phyloP scores from a whole-genome alignment of 2,888 invertebrate genomes.

The Linnaemya tessellans region DNA sequence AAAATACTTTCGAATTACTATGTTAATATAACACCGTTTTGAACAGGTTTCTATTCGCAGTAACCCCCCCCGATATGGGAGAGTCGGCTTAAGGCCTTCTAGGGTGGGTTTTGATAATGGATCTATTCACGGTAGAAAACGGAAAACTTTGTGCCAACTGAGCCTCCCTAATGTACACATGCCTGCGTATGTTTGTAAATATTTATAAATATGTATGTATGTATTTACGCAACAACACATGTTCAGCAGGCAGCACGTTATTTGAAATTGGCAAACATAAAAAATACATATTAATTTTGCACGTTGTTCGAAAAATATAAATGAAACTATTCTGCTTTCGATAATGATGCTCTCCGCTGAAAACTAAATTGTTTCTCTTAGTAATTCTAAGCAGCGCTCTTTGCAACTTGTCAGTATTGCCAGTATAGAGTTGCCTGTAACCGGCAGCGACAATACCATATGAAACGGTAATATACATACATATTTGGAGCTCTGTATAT shows the following conservation, averaged over 20 bases:
- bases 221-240: background rate
- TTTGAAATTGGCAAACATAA: background rate
- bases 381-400: background rate
- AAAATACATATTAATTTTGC: constrained; percentile 9
- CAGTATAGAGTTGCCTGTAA: background rate
- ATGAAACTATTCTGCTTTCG: background rate
- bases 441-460: background rate
- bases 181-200: background rate
- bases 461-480: too few relatives aligned
- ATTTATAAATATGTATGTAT: background rate
- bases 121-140: too few relatives aligned
- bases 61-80: too few relatives aligned
- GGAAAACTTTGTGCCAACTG: too few relatives aligned
- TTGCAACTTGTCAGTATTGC: background rate
- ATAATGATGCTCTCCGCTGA: background rate
- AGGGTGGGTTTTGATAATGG: too few relatives aligned
- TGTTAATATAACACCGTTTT: too few relatives aligned
- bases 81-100: too few relatives aligned
- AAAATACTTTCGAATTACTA: too few relatives aligned
- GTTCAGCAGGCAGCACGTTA: background rate
- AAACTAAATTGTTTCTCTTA: background rate
- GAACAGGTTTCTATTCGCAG: too few relatives aligned
- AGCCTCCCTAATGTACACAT: background rate
- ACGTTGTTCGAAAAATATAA: constrained; percentile 19
- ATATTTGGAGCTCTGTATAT: too few relatives aligned